Percentiles rank a stretch among this genome's conserved stretches.
Conservation (phyloP, 2,113 vertebrate genomes). For the Brienomyrus brachyistius region DNA sequence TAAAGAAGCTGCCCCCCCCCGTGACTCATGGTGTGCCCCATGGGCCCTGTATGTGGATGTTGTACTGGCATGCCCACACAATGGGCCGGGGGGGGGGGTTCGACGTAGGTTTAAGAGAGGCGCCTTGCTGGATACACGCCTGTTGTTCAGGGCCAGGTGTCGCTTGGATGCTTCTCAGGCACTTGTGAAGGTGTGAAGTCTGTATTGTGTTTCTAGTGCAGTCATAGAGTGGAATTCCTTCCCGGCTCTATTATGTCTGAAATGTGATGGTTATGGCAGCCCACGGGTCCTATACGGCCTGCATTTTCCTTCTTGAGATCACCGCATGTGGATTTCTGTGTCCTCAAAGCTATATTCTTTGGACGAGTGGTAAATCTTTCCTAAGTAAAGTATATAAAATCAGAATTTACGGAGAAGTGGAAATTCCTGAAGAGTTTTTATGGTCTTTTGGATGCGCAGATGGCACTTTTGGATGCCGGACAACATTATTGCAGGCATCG, state of each 20-base stretch:
- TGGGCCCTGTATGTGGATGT: not conserved
- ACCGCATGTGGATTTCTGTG: not conserved
- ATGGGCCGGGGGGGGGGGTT: not conserved
- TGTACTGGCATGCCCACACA: not conserved
- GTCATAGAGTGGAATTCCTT: not conserved
- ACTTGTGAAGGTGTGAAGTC: not conserved
- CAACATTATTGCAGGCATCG: not conserved
- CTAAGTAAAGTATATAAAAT: not conserved
- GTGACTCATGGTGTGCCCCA: not conserved
- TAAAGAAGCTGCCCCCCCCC: not conserved
- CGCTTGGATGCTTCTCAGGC: not conserved
- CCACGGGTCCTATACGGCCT: not conserved
- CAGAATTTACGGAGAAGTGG: not conserved
- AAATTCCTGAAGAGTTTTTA: not conserved
- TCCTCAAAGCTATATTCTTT: not conserved
- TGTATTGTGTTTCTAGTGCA: not conserved
- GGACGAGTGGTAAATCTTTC: not conserved
- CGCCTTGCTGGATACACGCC: not conserved
- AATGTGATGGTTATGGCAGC: not conserved
- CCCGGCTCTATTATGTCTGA: not conserved
- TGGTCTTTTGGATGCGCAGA: not conserved
- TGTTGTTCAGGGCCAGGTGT: not conserved
- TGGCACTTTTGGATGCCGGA: conserved; percentile 6
- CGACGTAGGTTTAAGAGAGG: not conserved
- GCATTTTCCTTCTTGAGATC: not conserved